These are phyloP conservation scores for Macroglossus sobrinus DNA, from an alignment of 2,113 vertebrate species.

Conservation along the genomic window DNA sequence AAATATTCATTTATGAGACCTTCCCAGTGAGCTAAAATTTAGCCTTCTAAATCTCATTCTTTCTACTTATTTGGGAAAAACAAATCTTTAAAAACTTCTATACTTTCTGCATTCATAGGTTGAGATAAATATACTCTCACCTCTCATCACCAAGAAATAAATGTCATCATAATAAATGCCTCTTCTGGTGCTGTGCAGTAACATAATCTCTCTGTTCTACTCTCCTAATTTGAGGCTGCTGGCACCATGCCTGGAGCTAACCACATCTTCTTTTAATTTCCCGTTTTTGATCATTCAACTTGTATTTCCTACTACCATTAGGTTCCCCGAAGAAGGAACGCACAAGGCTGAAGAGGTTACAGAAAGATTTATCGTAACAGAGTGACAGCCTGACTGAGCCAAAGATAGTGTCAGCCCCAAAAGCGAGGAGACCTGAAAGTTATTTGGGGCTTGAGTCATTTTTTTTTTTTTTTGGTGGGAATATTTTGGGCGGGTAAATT, in stretches of 20 bases:
- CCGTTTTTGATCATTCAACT: background rate
- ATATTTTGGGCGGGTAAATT: too few species aligned
- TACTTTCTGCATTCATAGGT: background rate
- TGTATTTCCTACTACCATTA: background rate
- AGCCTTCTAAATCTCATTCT: background rate
- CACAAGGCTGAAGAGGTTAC: too few species aligned
- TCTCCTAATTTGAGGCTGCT: background rate
- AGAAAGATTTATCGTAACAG: too few species aligned
- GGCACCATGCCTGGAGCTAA: background rate
- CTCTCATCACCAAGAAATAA: background rate
- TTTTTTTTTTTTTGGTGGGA: too few species aligned
- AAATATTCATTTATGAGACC: background rate
- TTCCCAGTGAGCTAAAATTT: background rate
- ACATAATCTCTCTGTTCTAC: too few species aligned
- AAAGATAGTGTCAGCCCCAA: too few species aligned
- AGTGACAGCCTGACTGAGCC: too few species aligned
- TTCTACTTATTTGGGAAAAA: background rate
- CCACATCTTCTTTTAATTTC: background rate
- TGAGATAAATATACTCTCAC: background rate
- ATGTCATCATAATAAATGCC: background rate
- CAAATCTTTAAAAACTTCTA: background rate
- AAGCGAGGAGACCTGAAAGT: too few species aligned
- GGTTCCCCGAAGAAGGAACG: too few species aligned
- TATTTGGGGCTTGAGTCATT: too few species aligned
- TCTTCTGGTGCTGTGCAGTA: fast-evolving